Conservation (phyloP, 53 echinoderm and acorn worm genomes). For the Antedon mediterranea region DNA sequence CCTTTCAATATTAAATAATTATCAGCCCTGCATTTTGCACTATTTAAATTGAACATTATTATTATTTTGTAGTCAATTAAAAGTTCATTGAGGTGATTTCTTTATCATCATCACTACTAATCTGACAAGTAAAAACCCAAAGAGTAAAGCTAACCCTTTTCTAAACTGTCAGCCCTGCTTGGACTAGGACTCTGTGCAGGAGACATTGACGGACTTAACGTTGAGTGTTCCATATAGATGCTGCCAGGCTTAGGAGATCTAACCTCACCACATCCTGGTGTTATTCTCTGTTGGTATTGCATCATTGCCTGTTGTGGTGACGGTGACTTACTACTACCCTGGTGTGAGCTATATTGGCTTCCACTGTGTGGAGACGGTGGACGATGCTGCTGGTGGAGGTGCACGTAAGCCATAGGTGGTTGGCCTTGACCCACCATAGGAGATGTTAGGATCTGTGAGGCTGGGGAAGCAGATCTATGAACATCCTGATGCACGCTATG, state of each 20-base stretch:
- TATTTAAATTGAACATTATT: too few relatives aligned
- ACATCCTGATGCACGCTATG: not conserved
- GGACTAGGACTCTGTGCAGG: conserved; percentile 56
- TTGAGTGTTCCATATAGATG: not conserved
- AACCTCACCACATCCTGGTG: not conserved
- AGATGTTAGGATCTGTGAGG: conserved; percentile 14
- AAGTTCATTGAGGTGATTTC: too few relatives aligned
- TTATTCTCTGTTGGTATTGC: conserved; percentile 21
- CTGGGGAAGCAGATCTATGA: not conserved
- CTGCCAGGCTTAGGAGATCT: not conserved
- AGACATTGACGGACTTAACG: conserved; percentile 45
- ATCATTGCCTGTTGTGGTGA: conserved; percentile 31
- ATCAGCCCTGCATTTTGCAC: too few relatives aligned
- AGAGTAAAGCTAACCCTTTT: conserved; percentile 37
- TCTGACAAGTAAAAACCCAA: too few relatives aligned
- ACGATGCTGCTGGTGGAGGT: conserved; percentile 26
- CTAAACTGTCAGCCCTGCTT: conserved; percentile 42
- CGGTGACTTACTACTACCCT: not conserved
- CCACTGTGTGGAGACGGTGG: not conserved
- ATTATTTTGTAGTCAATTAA: too few relatives aligned
- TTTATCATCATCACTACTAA: too few relatives aligned
- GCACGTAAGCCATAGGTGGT: conserved; percentile 13
- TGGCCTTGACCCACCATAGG: conserved; percentile 20
- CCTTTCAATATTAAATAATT: too few relatives aligned
- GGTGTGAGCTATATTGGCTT: not conserved